Percentiles rank a stretch among this genome's conserved stretches.
phyloP scores from a whole-genome alignment of 2,888 invertebrate genomes.

The Timema cristinae region DNA sequence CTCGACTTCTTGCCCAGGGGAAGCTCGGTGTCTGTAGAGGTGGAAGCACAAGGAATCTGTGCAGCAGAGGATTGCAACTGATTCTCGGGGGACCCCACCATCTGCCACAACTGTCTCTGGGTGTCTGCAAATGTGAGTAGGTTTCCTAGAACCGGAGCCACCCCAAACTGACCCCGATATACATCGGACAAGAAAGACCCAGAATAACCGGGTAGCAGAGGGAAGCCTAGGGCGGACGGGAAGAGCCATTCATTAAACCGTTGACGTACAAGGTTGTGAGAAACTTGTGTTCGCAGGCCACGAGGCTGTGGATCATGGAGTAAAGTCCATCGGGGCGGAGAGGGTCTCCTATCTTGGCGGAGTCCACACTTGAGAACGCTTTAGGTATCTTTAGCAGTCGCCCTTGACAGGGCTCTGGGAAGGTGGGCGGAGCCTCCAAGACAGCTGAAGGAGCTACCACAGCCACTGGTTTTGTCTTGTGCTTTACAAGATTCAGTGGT shows the following conservation, averaged over 20 bases:
- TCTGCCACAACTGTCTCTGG: slow-evolving; percentile 35
- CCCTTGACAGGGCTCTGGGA: background rate
- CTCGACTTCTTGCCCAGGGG: no score
- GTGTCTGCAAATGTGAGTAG: slow-evolving; percentile 29
- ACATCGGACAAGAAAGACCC: slow-evolving; percentile 19
- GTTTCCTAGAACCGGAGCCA: slow-evolving; percentile 23
- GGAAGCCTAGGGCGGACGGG: slow-evolving; percentile 24
- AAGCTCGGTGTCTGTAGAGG: background rate
- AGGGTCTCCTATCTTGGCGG: slow-evolving; percentile 3
- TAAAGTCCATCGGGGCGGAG: slow-evolving; percentile 41
- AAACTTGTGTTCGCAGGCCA: slow-evolving; percentile 46
- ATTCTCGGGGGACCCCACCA: slow-evolving; percentile 25
- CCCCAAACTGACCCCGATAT: slow-evolving; percentile 6
- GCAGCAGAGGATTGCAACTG: background rate
- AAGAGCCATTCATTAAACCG: slow-evolving; percentile 39
- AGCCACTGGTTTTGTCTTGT: slow-evolving; percentile 51
- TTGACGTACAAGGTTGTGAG: slow-evolving; percentile 49
- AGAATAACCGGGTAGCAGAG: slow-evolving; percentile 15
- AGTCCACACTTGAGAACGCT: background rate
- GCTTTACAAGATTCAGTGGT: slow-evolving; percentile 54
- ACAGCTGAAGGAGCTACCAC: slow-evolving; percentile 51
- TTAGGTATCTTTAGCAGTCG: slow-evolving; percentile 9
- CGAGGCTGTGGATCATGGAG: slow-evolving; percentile 45
- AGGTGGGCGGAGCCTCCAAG: slow-evolving; percentile 22
- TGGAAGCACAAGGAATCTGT: background rate